A percentile compares a stretch with the other conserved stretches of the same genome.
These are phyloP conservation scores for Panorpa germanica DNA, from an alignment of 2,888 invertebrate species.

Conservation along the genomic window DNA sequence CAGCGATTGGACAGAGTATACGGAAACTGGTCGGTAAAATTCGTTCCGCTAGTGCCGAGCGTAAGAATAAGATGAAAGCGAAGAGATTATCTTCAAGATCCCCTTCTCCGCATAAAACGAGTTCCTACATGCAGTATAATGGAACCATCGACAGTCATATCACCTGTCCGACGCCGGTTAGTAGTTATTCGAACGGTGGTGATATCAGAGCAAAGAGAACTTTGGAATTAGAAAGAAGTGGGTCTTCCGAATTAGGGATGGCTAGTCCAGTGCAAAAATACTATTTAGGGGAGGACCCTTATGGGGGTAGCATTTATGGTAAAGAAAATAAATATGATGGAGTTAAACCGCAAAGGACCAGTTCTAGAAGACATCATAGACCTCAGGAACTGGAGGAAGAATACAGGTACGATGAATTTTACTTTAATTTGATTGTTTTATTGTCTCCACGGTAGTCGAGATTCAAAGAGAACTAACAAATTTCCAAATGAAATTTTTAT, in stretches of 20 bases:
- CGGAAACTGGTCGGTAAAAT: slow-evolving; percentile 68
- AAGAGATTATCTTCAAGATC: slow-evolving; percentile 31
- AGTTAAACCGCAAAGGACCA: slow-evolving; percentile 33
- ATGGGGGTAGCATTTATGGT: slow-evolving; percentile 64
- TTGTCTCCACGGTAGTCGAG: too few species aligned
- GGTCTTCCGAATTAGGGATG: slow-evolving; percentile 17
- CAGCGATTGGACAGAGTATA: slow-evolving; percentile 59
- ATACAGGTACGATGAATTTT: too few species aligned
- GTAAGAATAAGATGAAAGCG: slow-evolving; percentile 39
- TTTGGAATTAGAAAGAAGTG: slow-evolving; percentile 13
- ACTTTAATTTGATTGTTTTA: too few species aligned
- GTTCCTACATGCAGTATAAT: slow-evolving; percentile 27
- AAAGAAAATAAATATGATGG: slow-evolving; percentile 70
- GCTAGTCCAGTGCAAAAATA: slow-evolving; percentile 52
- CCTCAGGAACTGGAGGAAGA: too few species aligned
- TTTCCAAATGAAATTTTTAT: too few species aligned
- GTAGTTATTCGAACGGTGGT: too few species aligned
- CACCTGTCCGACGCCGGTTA: slow-evolving; percentile 24
- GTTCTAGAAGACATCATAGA: too few species aligned
- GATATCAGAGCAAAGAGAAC: too few species aligned
- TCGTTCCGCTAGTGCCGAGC: slow-evolving; percentile 51
- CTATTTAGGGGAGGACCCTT: slow-evolving; percentile 75
- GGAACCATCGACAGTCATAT: slow-evolving; percentile 32
- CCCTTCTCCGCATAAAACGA: slow-evolving; percentile 25
- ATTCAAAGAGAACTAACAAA: too few species aligned